Evolutionary conservation across 2,888 invertebrate genomes (phyloP), one percentile per base, ranked within the genome.

Genomic region (Chesias legatella): DNA sequence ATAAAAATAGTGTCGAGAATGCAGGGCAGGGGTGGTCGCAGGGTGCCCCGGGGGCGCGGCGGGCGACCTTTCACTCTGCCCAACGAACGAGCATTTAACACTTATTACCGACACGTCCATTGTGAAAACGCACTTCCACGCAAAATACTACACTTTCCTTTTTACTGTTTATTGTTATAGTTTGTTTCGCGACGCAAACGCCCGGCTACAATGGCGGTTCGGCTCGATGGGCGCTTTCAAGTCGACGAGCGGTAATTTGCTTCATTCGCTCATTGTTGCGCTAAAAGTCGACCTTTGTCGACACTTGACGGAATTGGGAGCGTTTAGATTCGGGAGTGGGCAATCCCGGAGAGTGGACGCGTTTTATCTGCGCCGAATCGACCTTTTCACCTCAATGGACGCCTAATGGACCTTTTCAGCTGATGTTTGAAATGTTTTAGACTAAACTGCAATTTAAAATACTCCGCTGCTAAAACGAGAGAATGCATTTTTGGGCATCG

Each of bases 161-260:
- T 84, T 80, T 76, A 82, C 72, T 85, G 84, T 86, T 86, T 86
- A 86, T 84, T 86, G 86, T 85, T 74, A 78, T 73, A 82, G 79
- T 79, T 85, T 85, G 84, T 86, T 86, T 84, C 85, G 78, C 68
- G 66, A 69, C 73, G 85, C 86, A 85, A 85, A 84, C 88, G 79
- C 77, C 60, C 72, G 59, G 46, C 71, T 66, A 84, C 82, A 84
- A 83, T 75, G 75, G 46, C 74, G 73, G 76, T 79, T 77, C 86
- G 84, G 70, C 70, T 67, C 77, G 77, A 63, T 78, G 79, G 58
- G 60, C 77, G 79, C 83, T 83, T 86, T 85, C 82, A 81, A 84
- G 82, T 73, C 79, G 68, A 81, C 83, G 80, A 74, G 80, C 83
- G 75, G 80, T 85, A 86, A 86, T 86, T 88, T 83, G 83, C 81